Evolutionary conservation across 2,113 vertebrate species (phyloP), one percentile per base, ranked within the genome.

Genomic region (Apeltes quadracus): DNA sequence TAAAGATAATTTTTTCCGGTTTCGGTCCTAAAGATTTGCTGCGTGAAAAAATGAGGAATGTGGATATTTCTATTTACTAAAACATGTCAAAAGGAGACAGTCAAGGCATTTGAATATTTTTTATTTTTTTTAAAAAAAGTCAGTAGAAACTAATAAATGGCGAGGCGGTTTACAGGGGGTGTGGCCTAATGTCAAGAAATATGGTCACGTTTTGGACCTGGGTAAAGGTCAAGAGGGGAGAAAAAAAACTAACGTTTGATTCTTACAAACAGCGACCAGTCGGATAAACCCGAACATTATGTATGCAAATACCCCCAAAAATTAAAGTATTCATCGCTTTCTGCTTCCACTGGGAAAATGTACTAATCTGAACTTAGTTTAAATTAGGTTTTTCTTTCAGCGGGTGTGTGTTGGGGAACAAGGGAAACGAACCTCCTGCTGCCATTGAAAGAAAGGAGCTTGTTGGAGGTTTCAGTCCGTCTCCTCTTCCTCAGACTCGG

Each of bases 401-500:
- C 14, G 69, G 9, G 39, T n/a, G 5, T 55, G 9, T 58, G 6
- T 8, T 14, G 73, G 77, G 4, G n/a, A 58, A 43, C 11, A 14
- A 72, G 94, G 93, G 29, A 94, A 93, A 94, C 92, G 85, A 89
- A 53, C 91, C 93, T 96, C 94, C 94, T 93, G 89, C 77, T 94
- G 95, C 96, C 93, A 93, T 91, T 94, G 4, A 3, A 27, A 7
- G 6, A 3, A 15, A 39, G 22, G 64, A 86, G 85, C 76, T 83
- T 63, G 77, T 82, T 78, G 84, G 83, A 90, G 84, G 91, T 80
- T 83, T 96, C 89, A 99, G 93, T 99, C 97, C 27, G 93, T 97
- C 79, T 99, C 98, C 92, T 99, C 97, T 72, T 95, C 96, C 48
- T 99, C 98, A 7, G 97, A 99, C 64, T 98, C 96, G 0, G 97